Evolutionary conservation across 1,140 invertebrate species (phyloP).

Genomic region (Microplitis demolitor): DNA sequence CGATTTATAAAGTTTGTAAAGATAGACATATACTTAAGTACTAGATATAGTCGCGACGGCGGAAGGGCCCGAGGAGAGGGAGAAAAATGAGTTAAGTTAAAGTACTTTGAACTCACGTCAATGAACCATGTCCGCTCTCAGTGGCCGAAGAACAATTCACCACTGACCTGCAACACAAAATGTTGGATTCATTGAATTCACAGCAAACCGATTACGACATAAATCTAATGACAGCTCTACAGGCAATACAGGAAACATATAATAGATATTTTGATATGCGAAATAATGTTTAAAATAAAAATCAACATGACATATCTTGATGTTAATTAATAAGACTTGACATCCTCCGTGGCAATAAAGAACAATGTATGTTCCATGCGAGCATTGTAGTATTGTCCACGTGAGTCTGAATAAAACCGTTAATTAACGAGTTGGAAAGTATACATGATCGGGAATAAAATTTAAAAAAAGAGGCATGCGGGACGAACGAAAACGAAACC

Average conservation of each 20-base stretch:
- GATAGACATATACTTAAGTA: too few species aligned
- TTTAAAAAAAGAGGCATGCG: neutral
- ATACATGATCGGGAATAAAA: neutral
- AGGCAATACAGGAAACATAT: neutral
- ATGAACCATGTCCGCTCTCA: conserved; percentile 50
- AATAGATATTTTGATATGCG: too few species aligned
- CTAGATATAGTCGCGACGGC: neutral
- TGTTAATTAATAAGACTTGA: too few species aligned
- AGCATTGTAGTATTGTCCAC: neutral
- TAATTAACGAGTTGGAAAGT: conserved; percentile 15
- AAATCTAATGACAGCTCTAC: conserved; percentile 31
- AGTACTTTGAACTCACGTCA: conserved; percentile 50
- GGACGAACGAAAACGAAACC: conserved; percentile 34
- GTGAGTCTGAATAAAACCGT: neutral
- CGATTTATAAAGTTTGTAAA: neutral
- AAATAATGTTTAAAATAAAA: too few species aligned
- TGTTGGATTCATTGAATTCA: neutral
- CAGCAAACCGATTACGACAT: conserved; percentile 1
- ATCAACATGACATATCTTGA: too few species aligned
- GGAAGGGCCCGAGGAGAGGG: conserved; percentile 17
- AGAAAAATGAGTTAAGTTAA: conserved; percentile 15
- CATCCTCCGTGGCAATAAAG: too few species aligned
- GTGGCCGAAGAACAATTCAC: conserved; percentile 52
- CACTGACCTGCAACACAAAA: conserved; percentile 55
- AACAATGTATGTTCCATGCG: too few species aligned